Percentiles rank a stretch among this genome's conserved stretches.
These are phyloP conservation scores for Plebejus melissa DNA, from an alignment of 2,888 invertebrate species.

Conservation along the genomic window DNA sequence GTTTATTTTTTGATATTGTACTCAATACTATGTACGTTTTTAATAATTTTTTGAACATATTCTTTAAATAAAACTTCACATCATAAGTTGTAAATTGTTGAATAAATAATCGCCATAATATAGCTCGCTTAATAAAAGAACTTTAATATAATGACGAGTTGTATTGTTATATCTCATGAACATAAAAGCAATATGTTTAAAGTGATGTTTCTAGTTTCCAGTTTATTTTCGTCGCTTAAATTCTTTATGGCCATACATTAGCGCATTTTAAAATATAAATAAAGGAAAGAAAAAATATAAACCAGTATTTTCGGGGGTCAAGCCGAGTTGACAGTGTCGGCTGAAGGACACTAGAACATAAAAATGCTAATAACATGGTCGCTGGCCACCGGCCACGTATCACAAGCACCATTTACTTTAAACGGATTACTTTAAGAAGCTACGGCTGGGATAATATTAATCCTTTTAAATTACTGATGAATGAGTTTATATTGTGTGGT, in stretches of 20 bases:
- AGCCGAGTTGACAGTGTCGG: not conserved
- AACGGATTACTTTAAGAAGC: not conserved
- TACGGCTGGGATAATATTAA: not conserved
- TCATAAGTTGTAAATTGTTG: too few species aligned
- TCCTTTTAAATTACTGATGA: not conserved
- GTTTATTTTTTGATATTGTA: too few species aligned
- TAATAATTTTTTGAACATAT: too few species aligned
- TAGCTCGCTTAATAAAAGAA: not conserved
- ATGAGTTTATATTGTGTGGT: not conserved
- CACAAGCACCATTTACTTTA: constrained; percentile 9
- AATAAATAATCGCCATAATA: too few species aligned
- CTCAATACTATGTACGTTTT: too few species aligned
- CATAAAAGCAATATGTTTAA: not conserved
- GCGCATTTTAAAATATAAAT: not conserved
- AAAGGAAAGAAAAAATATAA: not conserved
- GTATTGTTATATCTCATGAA: not conserved
- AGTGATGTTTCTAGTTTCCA: not conserved
- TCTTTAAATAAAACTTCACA: too few species aligned
- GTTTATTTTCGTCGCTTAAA: not conserved
- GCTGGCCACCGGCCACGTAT: not conserved
- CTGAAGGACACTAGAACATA: constrained; percentile 4
- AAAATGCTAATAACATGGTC: not conserved
- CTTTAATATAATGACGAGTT: not conserved
- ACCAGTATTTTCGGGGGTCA: constrained; percentile 17
- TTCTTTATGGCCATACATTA: not conserved